Percentiles rank a stretch among this genome's conserved stretches.
phyloP scores from a whole-genome alignment of 2,797 vertebrate species.

The Labroides dimidiatus region DNA sequence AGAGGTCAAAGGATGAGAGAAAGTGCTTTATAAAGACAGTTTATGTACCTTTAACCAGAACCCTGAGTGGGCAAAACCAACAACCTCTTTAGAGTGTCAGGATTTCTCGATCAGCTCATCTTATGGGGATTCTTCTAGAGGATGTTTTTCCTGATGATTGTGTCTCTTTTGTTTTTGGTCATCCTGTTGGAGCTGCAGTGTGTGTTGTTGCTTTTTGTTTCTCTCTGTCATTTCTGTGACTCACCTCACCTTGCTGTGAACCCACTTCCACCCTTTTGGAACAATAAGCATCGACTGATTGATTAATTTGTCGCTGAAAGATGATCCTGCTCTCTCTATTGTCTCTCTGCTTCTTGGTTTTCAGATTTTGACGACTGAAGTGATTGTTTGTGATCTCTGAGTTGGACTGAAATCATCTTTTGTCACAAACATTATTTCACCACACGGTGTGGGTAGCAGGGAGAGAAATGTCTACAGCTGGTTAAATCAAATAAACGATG shows the following conservation, averaged over 20 bases:
- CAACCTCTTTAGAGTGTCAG: no score
- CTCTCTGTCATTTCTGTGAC: not conserved
- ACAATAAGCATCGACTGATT: not conserved
- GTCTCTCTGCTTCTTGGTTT: not conserved
- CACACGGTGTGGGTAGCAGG: not conserved
- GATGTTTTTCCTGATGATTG: not conserved
- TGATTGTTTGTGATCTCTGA: no score
- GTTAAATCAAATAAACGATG: no score
- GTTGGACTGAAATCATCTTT: not conserved
- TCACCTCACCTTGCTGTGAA: not conserved
- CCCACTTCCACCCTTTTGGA: no score
- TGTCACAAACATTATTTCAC: not conserved
- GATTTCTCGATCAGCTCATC: not conserved
- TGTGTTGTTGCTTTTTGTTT: not conserved
- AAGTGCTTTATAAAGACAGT: no score
- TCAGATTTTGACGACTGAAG: not conserved
- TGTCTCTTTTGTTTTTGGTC: not conserved
- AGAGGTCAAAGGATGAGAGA: no score
- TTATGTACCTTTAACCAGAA: no score
- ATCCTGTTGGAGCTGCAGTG: slow-evolving; percentile 3
- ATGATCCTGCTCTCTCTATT: not conserved
- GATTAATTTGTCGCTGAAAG: not conserved
- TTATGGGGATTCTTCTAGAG: not conserved
- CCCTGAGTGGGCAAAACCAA: not conserved
- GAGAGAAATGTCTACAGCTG: no score